These are phyloP conservation scores for Drosophila subsilvestris DNA, from an alignment of 2,888 invertebrate genomes.

Conservation along the genomic window DNA sequence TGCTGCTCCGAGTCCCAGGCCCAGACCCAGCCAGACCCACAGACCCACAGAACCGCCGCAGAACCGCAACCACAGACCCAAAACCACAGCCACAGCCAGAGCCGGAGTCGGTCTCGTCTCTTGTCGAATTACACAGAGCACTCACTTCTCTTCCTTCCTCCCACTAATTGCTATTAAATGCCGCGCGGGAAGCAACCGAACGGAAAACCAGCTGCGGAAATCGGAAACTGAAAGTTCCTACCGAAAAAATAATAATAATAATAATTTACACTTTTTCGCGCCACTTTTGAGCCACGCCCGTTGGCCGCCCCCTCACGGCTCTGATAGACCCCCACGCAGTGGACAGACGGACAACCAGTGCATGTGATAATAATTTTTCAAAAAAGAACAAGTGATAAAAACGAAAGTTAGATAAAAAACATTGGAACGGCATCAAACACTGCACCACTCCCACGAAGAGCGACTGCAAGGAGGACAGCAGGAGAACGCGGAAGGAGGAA, in stretches of 20 bases:
- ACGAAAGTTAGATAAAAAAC: conserved; percentile 58
- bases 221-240: conserved; percentile 10
- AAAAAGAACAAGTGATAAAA: conserved; percentile 54
- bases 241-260: conserved; percentile 6
- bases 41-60: neutral
- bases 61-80: neutral
- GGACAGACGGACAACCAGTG: conserved; percentile 31
- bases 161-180: conserved; percentile 53
- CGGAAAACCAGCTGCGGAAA: conserved; percentile 47
- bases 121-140: conserved; percentile 63
- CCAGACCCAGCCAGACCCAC: conserved; percentile 32
- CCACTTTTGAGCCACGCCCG: conserved; percentile 10
- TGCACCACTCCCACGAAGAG: conserved; percentile 15
- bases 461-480: conserved; percentile 5
- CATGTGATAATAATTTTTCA: conserved; percentile 66
- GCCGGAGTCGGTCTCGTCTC: conserved; percentile 59
- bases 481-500: conserved; percentile 7
- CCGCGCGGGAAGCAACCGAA: conserved; percentile 67
- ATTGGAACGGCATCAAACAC: conserved; percentile 31
- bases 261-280: conserved; percentile 24
- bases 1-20: conserved; percentile 27
- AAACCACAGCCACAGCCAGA: neutral
- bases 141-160: conserved; percentile 21
- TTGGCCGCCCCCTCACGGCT: conserved; percentile 15
- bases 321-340: conserved; percentile 5